phyloP scores from a whole-genome alignment of 2,888 invertebrate genomes.

The Agonum fuliginosum region DNA sequence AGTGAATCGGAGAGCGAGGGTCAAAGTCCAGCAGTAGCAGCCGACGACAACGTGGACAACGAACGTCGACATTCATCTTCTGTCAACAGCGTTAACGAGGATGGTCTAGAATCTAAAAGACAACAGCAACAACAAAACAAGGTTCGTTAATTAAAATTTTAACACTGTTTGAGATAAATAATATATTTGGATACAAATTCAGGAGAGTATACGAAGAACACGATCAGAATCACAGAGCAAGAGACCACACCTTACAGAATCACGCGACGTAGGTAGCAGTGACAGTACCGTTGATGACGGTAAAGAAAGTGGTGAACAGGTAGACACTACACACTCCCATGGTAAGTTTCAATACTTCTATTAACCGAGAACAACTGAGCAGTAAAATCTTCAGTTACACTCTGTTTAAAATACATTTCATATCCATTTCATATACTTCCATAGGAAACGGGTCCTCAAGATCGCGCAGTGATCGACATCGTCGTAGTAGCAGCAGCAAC shows the following conservation, averaged over 20 bases:
- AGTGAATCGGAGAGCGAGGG: constrained; percentile 68
- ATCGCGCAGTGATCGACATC: constrained; percentile 8
- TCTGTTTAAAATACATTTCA: not conserved
- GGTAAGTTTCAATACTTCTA: constrained; percentile 67
- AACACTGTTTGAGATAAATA: not conserved
- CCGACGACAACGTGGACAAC: constrained; percentile 6
- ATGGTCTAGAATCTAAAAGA: constrained; percentile 5
- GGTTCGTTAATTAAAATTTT: not conserved
- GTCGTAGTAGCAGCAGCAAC: constrained; percentile 57
- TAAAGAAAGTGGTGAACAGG: constrained; percentile 72
- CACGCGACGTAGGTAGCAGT: constrained; percentile 67
- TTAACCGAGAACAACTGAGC: constrained; percentile 36
- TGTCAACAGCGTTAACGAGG: constrained; percentile 22
- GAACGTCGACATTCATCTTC: constrained; percentile 9
- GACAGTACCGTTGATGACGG: constrained; percentile 70
- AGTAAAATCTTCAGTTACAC: not conserved
- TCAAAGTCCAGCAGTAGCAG: not conserved
- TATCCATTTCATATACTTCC: constrained; percentile 23
- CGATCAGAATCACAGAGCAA: constrained; percentile 22
- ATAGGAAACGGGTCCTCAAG: constrained; percentile 37
- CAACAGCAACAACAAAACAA: constrained; percentile 15
- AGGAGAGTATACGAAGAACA: constrained; percentile 2
- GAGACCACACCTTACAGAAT: constrained; percentile 1
- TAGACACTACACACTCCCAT: constrained; percentile 69
- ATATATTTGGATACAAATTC: no score